Evolutionary conservation across 2,888 invertebrate genomes (phyloP), one percentile per base, ranked within the genome.

Genomic region (Bembecia ichneumoniformis): DNA sequence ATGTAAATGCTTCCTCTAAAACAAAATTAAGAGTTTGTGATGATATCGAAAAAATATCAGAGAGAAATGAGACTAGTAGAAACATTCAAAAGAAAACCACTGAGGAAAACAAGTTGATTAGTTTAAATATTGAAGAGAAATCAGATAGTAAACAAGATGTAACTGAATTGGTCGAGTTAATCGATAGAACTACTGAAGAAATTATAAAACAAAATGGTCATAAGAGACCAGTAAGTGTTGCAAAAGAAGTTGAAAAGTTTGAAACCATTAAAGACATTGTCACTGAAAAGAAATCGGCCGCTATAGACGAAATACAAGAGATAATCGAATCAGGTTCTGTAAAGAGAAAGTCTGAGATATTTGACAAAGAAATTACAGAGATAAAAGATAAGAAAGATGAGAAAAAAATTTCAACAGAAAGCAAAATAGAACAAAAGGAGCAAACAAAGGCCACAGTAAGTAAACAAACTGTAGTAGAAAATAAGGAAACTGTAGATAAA

Each of bases 291-390:
- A 68, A 58, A 55, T 46, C 59, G 47, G 57, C 53, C 43, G 51
- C 53, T 7, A 59, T 60, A 51, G 60, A 63, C 52, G 68, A 68
- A 48, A 52, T 68, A 43, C 56, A 66, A 50, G 66, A 71, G 56
- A 54, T 56, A 1, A 65, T 68, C 45, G 64, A 64, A 51, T 48
- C 55, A 48, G 71, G 67, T 11, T 65, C 53, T 34, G 67, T 72
- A 0, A 63, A 57, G 40, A 58, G 52, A 34, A 64, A 66, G 46
- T 61, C 68, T 7, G 55, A 51, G 36, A 58, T 54, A 34, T 68
- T 65, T 54, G 56, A 58, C 13, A 57, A 60, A 46, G 56, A 58
- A 44, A 34, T 36, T 14, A 50, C 57, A 50, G 35, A 46, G 28
- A 46, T 9, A 0, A 57, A 55, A 46, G 44, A 52, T 34, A 47